Evolutionary conservation across 2,888 invertebrate species (phyloP), one percentile per base, ranked within the genome.

Genomic region (Labia minor): DNA sequence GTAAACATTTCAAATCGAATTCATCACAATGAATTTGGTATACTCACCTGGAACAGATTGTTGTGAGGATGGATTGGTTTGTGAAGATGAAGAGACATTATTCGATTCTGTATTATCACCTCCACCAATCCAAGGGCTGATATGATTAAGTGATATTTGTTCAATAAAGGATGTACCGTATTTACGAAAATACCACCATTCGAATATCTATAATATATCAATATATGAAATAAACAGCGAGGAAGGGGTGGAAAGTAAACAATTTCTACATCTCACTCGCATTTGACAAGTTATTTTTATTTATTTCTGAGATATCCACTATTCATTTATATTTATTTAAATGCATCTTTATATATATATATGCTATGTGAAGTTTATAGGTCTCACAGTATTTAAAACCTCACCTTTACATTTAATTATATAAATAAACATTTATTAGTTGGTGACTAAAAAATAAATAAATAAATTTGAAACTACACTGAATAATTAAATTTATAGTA

Each of bases 131-230:
- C 95, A 91, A 0, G 95, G 95, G 67, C 92, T 93, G 70, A 97
- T 88, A 77, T 96, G 95, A 75, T 92, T 91, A 70, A 95, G 80
- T 0, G 95, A 96, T 67, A 97, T 90, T 82, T 96, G 95, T 79
- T 97, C 96, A 73, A 97, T 96, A 77, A 97, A 97, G 1, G 95
- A 95, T 4, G 93, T 95, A 19, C 96, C 97, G 79, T 95, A 98
- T 81, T 96, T 97, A 73, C 96, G 88, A 79, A 96, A 98, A 79
- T 98, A 98, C 97, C 97, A 98, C 97, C 97, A 99, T 79, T 98
- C 98, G 79, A 98, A 97, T 70, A 86, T 83, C 82, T 84, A 74
- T 49, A 76, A 76, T n/a, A 11, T 33, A 8, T 33, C 11, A 33
- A 8, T 33, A 33, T 33, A 33, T 8, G 11, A 8, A 33, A 8